Conservation (phyloP, 2,888 invertebrate genomes). For the Phengaris arion region DNA sequence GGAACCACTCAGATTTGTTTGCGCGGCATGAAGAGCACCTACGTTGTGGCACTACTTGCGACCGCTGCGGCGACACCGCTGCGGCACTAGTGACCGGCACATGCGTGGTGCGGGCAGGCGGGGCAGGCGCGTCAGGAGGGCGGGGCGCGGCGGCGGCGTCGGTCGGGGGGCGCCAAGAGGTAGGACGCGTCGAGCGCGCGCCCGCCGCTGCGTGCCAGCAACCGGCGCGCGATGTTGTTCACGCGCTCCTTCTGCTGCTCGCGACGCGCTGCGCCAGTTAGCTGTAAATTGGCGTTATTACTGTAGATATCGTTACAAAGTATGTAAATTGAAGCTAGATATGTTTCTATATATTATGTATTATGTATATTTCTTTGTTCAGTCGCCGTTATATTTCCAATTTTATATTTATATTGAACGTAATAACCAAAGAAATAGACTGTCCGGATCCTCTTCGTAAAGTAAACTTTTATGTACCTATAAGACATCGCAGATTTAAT, state of each 20-base stretch:
- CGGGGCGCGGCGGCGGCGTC: slow-evolving; percentile 43
- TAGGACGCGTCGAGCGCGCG: slow-evolving; percentile 62
- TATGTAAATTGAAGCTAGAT: not conserved
- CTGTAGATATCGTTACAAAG: not conserved
- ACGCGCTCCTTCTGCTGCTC: slow-evolving; percentile 63
- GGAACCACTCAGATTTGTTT: not conserved
- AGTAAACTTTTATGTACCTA: too few relatives aligned
- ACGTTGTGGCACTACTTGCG: too few relatives aligned
- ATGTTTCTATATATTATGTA: too few relatives aligned
- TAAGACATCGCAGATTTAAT: too few relatives aligned
- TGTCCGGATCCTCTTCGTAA: too few relatives aligned
- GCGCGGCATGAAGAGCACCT: not conserved
- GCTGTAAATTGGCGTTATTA: not conserved
- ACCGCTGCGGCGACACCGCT: slow-evolving; percentile 19
- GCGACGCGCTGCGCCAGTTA: slow-evolving; percentile 39
- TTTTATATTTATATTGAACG: too few relatives aligned
- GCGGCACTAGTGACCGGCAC: slow-evolving; percentile 24
- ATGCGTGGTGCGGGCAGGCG: slow-evolving; percentile 24
- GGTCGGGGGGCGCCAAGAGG: slow-evolving; percentile 55
- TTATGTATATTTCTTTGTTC: too few relatives aligned
- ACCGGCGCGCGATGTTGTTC: slow-evolving; percentile 62
- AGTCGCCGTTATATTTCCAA: too few relatives aligned
- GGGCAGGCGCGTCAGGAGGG: slow-evolving; percentile 39
- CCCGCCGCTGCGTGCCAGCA: slow-evolving; percentile 56
- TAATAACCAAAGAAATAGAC: too few relatives aligned